These are phyloP conservation scores for Nycticorax nycticorax DNA, from an alignment of 2,113 vertebrate species.

Conservation along the genomic window DNA sequence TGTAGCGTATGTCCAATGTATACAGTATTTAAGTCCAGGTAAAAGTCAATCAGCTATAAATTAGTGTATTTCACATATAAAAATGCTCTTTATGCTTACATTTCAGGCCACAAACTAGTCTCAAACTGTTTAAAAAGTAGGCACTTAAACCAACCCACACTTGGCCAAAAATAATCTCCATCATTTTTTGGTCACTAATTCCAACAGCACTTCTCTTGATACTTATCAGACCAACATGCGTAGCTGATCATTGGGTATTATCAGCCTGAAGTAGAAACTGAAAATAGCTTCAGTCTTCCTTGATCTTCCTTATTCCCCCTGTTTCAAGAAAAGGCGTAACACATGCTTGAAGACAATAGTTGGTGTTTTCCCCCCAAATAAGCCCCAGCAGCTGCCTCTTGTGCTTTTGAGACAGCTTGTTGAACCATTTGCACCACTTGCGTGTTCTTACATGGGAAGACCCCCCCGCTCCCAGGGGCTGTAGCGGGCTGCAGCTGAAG, in stretches of 20 bases:
- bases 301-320: neutral
- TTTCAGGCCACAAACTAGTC: neutral
- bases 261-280: neutral
- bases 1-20: neutral
- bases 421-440: neutral
- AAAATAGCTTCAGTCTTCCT: neutral
- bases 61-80: conserved; percentile 1
- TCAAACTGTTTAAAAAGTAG: conserved; percentile 5
- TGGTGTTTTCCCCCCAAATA: neutral
- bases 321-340: neutral
- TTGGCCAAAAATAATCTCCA: neutral
- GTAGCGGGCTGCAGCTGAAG: neutral
- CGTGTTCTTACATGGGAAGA: neutral
- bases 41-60: conserved; percentile 15
- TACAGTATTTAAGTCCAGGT: neutral
- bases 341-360: neutral
- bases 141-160: neutral
- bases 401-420: neutral
- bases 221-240: neutral
- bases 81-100: neutral
- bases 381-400: neutral
- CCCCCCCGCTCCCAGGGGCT: rapidly evolving
- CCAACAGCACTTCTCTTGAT: neutral
- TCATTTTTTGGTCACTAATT: neutral
- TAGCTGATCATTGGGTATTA: neutral